Percentiles rank a stretch among this genome's conserved stretches.
Conservation (phyloP, 2,888 invertebrate species). For the Synergus laeviventris region DNA sequence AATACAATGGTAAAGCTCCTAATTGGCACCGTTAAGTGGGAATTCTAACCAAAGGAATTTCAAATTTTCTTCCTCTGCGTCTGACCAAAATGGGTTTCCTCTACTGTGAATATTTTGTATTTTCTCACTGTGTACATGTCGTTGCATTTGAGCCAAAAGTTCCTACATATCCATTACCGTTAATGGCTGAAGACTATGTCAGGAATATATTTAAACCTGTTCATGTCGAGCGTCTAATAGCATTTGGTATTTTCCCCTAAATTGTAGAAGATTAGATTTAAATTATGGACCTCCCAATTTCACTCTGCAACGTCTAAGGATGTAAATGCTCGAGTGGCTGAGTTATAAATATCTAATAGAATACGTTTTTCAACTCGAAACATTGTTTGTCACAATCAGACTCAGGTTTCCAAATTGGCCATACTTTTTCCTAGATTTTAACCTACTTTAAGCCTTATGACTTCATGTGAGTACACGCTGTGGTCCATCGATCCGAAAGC, state of each 20-base stretch:
- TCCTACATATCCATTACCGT: constrained; percentile 13
- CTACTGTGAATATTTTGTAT: constrained; percentile 15
- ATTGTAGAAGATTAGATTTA: constrained; percentile 6
- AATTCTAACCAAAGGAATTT: constrained; percentile 27
- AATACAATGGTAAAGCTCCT: constrained; percentile 3
- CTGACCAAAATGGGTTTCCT: constrained; percentile 30
- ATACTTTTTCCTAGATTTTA: constrained; percentile 5
- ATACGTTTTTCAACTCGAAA: background rate
- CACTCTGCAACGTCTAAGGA: background rate
- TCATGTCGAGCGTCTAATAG: background rate
- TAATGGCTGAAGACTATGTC: constrained; percentile 11
- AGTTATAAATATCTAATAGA: background rate
- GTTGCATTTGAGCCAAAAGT: constrained; percentile 8
- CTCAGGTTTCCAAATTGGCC: background rate
- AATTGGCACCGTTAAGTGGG: constrained; percentile 24
- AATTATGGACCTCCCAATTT: background rate
- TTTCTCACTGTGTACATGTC: background rate
- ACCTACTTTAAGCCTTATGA: constrained; percentile 31
- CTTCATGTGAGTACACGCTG: constrained; percentile 16
- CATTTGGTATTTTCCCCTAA: constrained; percentile 14
- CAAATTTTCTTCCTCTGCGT: constrained; percentile 22
- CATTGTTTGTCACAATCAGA: background rate
- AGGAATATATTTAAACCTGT: constrained; percentile 21
- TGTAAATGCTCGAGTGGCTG: background rate
- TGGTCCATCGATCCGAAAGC: constrained; percentile 21